A percentile compares a stretch with the other conserved stretches of the same genome.
These are phyloP conservation scores for Chorisops tibialis DNA, from an alignment of 2,888 invertebrate species.

Conservation along the genomic window DNA sequence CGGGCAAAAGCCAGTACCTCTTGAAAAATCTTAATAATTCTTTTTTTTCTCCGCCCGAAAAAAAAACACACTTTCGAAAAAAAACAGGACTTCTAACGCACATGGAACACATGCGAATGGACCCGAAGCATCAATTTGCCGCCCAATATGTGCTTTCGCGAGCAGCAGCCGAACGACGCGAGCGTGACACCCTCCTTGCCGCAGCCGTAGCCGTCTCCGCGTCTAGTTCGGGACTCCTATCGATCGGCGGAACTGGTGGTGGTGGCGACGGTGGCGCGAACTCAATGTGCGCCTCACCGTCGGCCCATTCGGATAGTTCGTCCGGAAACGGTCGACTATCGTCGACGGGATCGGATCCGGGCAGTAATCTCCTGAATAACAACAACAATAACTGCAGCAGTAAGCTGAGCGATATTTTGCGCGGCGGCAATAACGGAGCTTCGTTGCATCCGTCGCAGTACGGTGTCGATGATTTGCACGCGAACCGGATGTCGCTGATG, in stretches of 20 bases:
- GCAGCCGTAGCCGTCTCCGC: conserved; percentile 64
- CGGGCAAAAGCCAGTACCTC: no score
- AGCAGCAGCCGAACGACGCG: conserved; percentile 86
- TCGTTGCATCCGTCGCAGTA: conserved; percentile 59
- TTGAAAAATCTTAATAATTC: background rate
- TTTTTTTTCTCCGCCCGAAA: background rate
- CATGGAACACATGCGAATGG: conserved; percentile 97
- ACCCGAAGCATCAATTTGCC: conserved; percentile 93
- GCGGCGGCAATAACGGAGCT: conserved; percentile 58
- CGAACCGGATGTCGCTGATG: conserved; percentile 67
- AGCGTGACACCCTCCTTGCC: conserved; percentile 71
- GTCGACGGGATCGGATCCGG: conserved; percentile 74
- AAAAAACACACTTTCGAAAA: background rate
- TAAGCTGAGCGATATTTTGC: conserved; percentile 51
- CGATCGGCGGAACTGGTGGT: conserved; percentile 50
- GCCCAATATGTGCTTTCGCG: conserved; percentile 89
- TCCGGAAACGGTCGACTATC: conserved; percentile 76
- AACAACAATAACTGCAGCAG: conserved; percentile 62
- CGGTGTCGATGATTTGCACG: conserved; percentile 61
- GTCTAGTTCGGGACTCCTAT: conserved; percentile 59
- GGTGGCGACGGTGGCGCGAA: conserved; percentile 53
- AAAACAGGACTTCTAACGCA: conserved; percentile 81
- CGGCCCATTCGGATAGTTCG: conserved; percentile 82
- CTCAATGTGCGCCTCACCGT: conserved; percentile 76
- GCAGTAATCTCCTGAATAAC: conserved; percentile 59